A percentile compares a stretch with the other conserved stretches of the same genome.
These are phyloP conservation scores for Argentina silus DNA, from an alignment of 2,797 vertebrate species.

Conservation along the genomic window DNA sequence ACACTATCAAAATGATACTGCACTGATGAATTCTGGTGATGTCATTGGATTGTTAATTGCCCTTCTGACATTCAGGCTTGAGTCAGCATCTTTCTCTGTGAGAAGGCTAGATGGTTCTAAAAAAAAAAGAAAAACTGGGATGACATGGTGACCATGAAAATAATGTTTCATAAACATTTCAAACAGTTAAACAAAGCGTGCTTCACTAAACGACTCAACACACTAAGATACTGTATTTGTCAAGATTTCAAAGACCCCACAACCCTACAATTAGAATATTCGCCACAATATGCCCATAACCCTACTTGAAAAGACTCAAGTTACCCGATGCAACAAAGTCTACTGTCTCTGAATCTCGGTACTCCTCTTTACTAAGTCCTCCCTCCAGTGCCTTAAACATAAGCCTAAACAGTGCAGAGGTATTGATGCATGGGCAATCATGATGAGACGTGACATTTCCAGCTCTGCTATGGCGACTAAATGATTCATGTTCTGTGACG, in stretches of 20 bases:
- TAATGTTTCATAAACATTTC: conserved; percentile 24
- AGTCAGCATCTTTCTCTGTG: conserved; percentile 66
- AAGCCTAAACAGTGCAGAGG: conserved; percentile 52
- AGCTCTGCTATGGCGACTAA: conserved; percentile 75
- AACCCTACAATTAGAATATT: too few species aligned
- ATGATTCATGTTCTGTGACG: conserved; percentile 81
- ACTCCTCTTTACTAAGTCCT: conserved; percentile 61
- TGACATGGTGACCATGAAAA: conserved; percentile 32
- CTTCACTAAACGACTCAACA: conserved; percentile 21
- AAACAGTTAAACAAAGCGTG: too few species aligned
- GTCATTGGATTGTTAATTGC: conserved; percentile 49
- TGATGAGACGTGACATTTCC: conserved; percentile 80
- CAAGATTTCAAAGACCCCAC: not conserved
- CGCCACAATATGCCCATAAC: not conserved
- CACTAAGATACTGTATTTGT: not conserved
- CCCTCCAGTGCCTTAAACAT: conserved; percentile 24
- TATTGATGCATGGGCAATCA: conserved; percentile 55
- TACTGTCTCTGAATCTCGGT: conserved; percentile 66
- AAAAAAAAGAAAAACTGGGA: conserved; percentile 30
- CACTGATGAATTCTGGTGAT: conserved; percentile 42
- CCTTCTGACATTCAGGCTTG: conserved; percentile 47
- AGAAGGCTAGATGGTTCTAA: conserved; percentile 57
- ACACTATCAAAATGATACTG: conserved; percentile 20
- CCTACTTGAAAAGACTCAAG: conserved; percentile 45
- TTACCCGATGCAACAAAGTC: conserved; percentile 67